Evolutionary conservation across 1,140 invertebrate species (phyloP).

Genomic region (Hycleus cichorii): DNA sequence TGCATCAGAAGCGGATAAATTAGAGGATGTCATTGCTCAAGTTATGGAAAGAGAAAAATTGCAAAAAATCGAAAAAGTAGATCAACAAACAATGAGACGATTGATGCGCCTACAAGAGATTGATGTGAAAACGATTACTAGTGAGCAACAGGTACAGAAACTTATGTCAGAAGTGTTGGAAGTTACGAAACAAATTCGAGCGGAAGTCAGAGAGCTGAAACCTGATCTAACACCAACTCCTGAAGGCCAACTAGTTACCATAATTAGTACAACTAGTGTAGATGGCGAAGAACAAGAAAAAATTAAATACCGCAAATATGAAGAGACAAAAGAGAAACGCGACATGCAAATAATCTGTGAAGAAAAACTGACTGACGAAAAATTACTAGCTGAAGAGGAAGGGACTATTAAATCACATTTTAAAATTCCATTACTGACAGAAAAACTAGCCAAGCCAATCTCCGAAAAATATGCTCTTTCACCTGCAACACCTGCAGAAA

Average conservation of each 20-base stretch:
- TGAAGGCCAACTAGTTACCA: conserved; percentile 38
- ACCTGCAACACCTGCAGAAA: too few species aligned
- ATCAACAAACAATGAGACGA: conserved; percentile 6
- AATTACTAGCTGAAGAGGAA: too few species aligned
- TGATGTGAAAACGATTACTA: conserved; percentile 18
- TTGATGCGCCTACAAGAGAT: background rate
- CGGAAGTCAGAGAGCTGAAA: conserved; percentile 47
- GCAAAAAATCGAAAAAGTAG: background rate
- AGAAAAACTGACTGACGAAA: too few species aligned
- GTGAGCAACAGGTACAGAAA: conserved; percentile 41
- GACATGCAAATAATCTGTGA: too few species aligned
- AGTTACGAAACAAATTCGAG: conserved; percentile 45
- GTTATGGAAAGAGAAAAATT: conserved; percentile 6
- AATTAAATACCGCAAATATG: background rate
- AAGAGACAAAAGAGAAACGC: background rate
- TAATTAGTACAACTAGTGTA: background rate
- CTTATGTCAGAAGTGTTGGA: conserved; percentile 46
- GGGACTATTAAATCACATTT: too few species aligned
- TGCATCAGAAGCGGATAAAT: conserved; percentile 1
- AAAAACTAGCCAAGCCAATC: too few species aligned
- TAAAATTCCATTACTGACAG: too few species aligned
- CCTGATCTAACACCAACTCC: conserved; percentile 48
- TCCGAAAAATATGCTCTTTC: too few species aligned
- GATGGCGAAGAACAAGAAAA: too few species aligned
- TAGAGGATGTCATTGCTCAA: background rate